Conservation (phyloP, 2,797 vertebrate species). For the Denticeps clupeoides region DNA sequence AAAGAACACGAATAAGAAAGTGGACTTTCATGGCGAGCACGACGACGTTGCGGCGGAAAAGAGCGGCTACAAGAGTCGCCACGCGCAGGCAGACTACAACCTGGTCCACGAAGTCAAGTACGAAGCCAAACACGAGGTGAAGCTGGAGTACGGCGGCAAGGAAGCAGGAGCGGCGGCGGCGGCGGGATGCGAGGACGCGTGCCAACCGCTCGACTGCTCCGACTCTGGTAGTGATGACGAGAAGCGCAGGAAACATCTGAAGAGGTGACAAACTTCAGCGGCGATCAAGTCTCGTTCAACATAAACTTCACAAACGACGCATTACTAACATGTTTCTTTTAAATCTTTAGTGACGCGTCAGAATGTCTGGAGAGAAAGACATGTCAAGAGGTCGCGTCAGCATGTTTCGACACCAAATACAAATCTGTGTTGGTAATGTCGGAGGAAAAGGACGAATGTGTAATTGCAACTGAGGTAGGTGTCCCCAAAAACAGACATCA, state of each 20-base stretch:
- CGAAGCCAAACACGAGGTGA: constrained; percentile 58
- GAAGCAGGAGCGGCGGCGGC: constrained; percentile 49
- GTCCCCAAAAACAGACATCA: not conserved
- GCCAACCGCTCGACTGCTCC: constrained; percentile 57
- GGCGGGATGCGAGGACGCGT: constrained; percentile 65
- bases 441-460: constrained; percentile 94
- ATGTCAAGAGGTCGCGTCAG: constrained; percentile 50
- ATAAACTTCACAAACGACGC: not conserved
- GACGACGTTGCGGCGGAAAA: constrained; percentile 58
- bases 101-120: constrained; percentile 81
- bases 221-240: constrained; percentile 58
- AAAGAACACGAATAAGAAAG: constrained; percentile 97
- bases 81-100: constrained; percentile 80
- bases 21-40: constrained; percentile 71
- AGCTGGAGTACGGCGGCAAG: constrained; percentile 39
- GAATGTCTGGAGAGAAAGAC: constrained; percentile 38
- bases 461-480: constrained; percentile 96
- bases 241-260: constrained; percentile 72
- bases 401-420: constrained; percentile 88
- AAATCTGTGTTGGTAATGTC: constrained; percentile 98
- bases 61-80: constrained; percentile 73
- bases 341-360: constrained; percentile 63
- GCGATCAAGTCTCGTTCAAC: too few species aligned
- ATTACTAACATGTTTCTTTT: constrained; percentile 13
- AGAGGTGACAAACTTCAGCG: constrained; percentile 61